Evolutionary conservation across 2,797 vertebrate species (phyloP).

Genomic region (Pseudochaenichthys georgianus): DNA sequence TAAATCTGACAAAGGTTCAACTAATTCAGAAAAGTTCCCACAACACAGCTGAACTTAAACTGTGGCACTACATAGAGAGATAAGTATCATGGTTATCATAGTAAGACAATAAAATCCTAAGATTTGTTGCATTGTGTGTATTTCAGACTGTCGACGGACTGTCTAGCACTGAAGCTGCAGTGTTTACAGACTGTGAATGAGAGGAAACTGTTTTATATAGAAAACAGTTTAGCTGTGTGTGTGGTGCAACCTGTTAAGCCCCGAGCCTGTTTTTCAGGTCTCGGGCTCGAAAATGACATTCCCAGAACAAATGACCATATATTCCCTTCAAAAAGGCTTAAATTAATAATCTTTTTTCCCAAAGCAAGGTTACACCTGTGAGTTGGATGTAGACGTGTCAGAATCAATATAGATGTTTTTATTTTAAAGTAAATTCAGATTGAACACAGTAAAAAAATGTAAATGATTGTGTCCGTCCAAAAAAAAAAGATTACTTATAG

Average conservation of each 20-base stretch:
- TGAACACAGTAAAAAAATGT: too few species aligned
- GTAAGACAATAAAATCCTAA: conserved; percentile 26
- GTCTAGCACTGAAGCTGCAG: conserved; percentile 46
- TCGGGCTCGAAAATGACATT: too few species aligned
- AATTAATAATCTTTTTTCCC: too few species aligned
- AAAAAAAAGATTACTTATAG: too few species aligned
- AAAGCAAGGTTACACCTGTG: too few species aligned
- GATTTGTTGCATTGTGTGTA: conserved; percentile 47
- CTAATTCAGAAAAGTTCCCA: not conserved
- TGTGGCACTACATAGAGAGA: not conserved
- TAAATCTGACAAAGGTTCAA: not conserved
- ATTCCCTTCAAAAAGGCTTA: too few species aligned
- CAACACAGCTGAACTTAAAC: not conserved
- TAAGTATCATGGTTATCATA: conserved; percentile 8
- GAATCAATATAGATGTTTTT: too few species aligned
- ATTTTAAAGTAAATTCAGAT: too few species aligned
- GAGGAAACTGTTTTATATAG: conserved; percentile 73
- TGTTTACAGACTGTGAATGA: conserved; percentile 65
- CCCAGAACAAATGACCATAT: too few species aligned
- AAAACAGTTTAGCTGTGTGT: conserved; percentile 34
- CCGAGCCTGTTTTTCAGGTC: too few species aligned
- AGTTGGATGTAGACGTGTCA: too few species aligned
- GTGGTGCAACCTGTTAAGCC: conserved; percentile 7
- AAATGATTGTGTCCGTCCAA: too few species aligned
- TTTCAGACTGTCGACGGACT: conserved; percentile 54